These are phyloP conservation scores for Brachycybe producta DNA, from an alignment of 2,888 invertebrate species.

Conservation along the genomic window DNA sequence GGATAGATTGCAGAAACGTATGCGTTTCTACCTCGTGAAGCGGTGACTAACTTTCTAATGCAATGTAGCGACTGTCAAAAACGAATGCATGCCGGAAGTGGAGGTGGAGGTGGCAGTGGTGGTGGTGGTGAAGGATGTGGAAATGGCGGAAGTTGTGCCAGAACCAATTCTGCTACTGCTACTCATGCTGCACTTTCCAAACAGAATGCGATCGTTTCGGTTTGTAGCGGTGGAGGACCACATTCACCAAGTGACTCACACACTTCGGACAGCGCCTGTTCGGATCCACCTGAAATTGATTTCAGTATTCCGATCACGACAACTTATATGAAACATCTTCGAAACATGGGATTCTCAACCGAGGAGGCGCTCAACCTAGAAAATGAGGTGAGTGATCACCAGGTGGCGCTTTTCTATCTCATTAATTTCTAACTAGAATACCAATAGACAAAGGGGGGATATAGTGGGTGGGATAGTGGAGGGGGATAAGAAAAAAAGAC, in stretches of 20 bases:
- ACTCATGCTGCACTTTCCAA: neutral
- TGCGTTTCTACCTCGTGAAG: conserved; percentile 88
- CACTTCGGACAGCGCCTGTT: conserved; percentile 8
- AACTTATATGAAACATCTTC: conserved; percentile 72
- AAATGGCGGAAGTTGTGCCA: conserved; percentile 6
- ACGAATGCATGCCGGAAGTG: conserved; percentile 35
- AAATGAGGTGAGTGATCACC: conserved; percentile 3
- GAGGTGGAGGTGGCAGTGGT: conserved; percentile 11
- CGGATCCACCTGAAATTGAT: conserved; percentile 45
- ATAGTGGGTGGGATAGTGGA: no score
- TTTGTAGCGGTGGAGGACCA: neutral
- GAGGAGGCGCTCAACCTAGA: conserved; percentile 16
- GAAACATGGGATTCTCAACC: conserved; percentile 45
- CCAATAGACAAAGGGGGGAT: no score
- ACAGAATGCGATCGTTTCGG: no score
- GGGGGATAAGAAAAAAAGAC: no score
- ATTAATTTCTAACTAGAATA: no score
- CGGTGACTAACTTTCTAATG: conserved; percentile 87
- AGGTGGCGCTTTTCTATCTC: no score
- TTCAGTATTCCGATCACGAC: conserved; percentile 80
- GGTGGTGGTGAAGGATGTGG: conserved; percentile 14
- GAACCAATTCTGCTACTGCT: neutral
- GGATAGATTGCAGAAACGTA: conserved; percentile 90
- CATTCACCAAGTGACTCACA: neutral
- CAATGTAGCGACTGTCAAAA: conserved; percentile 87